Evolutionary conservation across 2,888 invertebrate species (phyloP), one percentile per base, ranked within the genome.

Genomic region (Cosmorhoe ocellata): DNA sequence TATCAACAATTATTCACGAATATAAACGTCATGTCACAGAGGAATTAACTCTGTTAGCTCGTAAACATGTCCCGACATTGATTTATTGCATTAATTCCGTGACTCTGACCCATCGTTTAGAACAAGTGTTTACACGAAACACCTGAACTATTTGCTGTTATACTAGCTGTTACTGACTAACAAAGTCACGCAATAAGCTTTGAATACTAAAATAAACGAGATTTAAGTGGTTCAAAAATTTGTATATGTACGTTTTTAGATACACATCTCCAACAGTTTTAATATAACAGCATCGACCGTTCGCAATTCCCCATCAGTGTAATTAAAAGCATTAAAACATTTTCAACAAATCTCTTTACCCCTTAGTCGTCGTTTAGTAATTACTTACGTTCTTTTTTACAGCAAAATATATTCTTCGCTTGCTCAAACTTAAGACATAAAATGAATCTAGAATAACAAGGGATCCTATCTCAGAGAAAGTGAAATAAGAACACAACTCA

Each of bases 1-100:
- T 81, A 81, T 82, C 80, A 82, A 86, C 89, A 81, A 87, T 86
- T 86, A 85, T 81, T 87, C 86, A 88, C 77, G 82, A 84, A 84
- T 85, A 87, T 86, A 86, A 86, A 80, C 86, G 86, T 86, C 87
- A 87, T 81, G 87, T 87, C 85, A 81, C 76, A 76, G 66, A 74
- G 84, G 84, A 82, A 87, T 86, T 87, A 87, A 89, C 86, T 87
- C 85, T 84, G 87, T 86, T 86, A 87, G 85, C 86, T 85, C 86
- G 86, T 88, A 88, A 87, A 89, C 86, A 88, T 84, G 81, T 79
- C 80, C 76, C 77, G 84, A 84, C 87, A 81, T 81, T 87, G 85
- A 88, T 88, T 87, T 83, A 87, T 86, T 67, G 74, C 73, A 80
- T 86, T 88, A 86, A 86, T 87, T 83, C 81, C 80, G 64, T 73